A percentile compares a stretch with the other conserved stretches of the same genome.
Conservation (phyloP, 2,113 vertebrate genomes). For the Morone saxatilis region DNA sequence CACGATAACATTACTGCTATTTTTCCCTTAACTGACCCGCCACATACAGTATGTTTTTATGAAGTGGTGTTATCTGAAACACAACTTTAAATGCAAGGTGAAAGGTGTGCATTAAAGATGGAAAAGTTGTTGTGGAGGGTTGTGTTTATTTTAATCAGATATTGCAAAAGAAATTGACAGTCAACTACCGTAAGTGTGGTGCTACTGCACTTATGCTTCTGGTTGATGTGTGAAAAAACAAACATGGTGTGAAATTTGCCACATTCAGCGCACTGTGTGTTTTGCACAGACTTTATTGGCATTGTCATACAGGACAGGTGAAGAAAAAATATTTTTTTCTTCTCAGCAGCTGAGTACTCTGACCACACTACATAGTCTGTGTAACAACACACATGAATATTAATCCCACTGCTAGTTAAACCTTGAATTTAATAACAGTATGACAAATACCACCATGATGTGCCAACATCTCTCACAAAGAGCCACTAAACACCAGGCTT, state of each 20-base stretch:
- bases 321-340: not conserved
- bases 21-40: not conserved
- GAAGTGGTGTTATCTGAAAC: not conserved
- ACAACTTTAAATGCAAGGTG: not conserved
- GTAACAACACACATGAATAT: not conserved
- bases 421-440: not conserved
- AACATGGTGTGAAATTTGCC: slow-evolving; percentile 7
- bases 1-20: not conserved
- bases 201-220: not conserved
- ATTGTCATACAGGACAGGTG: not conserved
- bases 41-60: not conserved
- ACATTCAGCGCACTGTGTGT: not conserved
- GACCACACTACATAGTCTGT: not conserved
- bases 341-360: not conserved
- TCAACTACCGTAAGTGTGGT: not conserved
- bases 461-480: not conserved
- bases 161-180: not conserved
- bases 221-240: slow-evolving; percentile 25
- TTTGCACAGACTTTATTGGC: not conserved
- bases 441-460: not conserved
- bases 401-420: not conserved
- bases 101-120: not conserved
- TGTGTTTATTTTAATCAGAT: not conserved
- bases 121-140: not conserved
- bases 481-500: not conserved